Evolutionary conservation across 1,140 invertebrate genomes (phyloP).

Genomic region (Pseudomyrmex flavicornis): DNA sequence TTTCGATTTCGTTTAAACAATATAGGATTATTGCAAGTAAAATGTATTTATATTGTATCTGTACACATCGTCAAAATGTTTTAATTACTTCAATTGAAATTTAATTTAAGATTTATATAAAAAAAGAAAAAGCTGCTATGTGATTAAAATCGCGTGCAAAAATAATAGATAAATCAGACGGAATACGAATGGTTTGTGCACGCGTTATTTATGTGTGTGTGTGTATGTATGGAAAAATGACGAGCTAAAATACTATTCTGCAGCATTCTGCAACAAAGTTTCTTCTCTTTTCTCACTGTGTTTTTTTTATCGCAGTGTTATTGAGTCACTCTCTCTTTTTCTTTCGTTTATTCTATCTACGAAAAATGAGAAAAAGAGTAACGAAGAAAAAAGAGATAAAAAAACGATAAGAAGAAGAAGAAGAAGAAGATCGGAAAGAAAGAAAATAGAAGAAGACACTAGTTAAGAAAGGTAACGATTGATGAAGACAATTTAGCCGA

Average conservation of each 20-base stretch:
- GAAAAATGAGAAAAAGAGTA: constrained; percentile 13
- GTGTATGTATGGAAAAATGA: too few species aligned
- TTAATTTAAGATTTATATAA: too few species aligned
- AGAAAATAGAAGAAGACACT: not conserved
- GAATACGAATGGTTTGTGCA: too few species aligned
- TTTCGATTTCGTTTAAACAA: not conserved
- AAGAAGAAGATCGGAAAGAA: not conserved
- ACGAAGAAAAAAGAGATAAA: not conserved
- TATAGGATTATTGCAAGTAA: not conserved
- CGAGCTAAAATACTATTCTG: not conserved
- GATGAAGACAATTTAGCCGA: constrained; percentile 1
- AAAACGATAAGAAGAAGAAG: not conserved
- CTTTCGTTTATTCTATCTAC: constrained; percentile 2
- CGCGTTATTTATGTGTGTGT: not conserved
- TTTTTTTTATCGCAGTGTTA: constrained; percentile 10
- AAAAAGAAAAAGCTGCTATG: not conserved
- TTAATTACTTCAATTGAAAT: too few species aligned
- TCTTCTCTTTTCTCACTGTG: not conserved
- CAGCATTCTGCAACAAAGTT: constrained; percentile 17
- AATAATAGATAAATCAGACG: not conserved
- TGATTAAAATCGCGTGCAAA: constrained; percentile 7
- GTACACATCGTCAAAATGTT: too few species aligned
- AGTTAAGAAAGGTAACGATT: constrained; percentile 30
- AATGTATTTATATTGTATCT: too few species aligned
- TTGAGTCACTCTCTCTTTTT: not conserved